Evolutionary conservation across 2,888 invertebrate species (phyloP).

Genomic region (Drosophila borealis): DNA sequence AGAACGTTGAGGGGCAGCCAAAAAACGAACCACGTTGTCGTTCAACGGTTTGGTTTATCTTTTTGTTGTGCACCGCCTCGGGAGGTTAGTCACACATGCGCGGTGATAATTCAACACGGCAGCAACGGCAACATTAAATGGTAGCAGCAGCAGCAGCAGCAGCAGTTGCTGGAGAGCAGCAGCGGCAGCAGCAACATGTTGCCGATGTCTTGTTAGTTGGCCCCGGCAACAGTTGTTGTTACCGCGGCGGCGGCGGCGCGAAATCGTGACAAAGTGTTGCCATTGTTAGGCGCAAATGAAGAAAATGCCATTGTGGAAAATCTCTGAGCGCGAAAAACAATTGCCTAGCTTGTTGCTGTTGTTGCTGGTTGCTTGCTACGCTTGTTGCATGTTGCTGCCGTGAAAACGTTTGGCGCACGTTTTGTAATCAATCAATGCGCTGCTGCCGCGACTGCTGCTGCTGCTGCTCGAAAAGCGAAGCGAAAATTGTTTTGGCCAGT

Average conservation of each 20-base stretch:
- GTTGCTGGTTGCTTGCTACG: constrained; percentile 40
- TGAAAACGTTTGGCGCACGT: constrained; percentile 80
- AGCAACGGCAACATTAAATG: constrained; percentile 74
- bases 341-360: constrained; percentile 51
- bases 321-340: constrained; percentile 68
- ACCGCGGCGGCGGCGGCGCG: constrained; percentile 36
- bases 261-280: constrained; percentile 81
- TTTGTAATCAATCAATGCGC: constrained; percentile 79
- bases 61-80: constrained; percentile 80
- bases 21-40: constrained; percentile 45
- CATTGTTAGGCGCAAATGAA: constrained; percentile 82
- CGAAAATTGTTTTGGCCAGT: constrained; percentile 63
- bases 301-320: constrained; percentile 78
- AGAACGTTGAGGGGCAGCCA: constrained; percentile 17
- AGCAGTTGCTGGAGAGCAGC: constrained; percentile 2
- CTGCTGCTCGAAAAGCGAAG: constrained; percentile 44
- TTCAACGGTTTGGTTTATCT: constrained; percentile 55
- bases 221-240: constrained; percentile 26
- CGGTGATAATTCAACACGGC: constrained; percentile 76
- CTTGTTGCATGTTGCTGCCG: constrained; percentile 64
- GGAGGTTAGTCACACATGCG: constrained; percentile 80
- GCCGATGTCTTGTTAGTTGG: constrained; percentile 74
- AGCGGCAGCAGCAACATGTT: constrained; percentile 69
- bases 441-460: constrained; percentile 22
- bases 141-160: constrained; percentile 58